phyloP scores from a whole-genome alignment of 2,797 vertebrate species.

The Tragopan temminckii region DNA sequence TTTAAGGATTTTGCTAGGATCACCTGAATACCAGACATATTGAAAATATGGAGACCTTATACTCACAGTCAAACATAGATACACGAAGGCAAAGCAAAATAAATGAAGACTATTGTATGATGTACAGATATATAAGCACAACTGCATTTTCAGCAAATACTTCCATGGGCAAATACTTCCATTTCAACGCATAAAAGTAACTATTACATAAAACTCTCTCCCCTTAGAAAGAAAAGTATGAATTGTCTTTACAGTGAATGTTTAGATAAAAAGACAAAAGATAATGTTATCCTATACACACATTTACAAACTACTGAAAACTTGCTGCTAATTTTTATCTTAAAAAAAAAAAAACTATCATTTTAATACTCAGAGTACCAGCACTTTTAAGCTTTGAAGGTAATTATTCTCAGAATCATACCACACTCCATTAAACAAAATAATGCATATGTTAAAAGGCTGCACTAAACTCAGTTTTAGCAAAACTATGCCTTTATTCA shows the following conservation, averaged over 20 bases:
- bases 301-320: neutral
- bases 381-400: constrained; percentile 6
- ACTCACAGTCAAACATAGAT: neutral
- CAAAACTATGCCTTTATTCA: constrained; percentile 61
- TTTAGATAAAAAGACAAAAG: neutral
- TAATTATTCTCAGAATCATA: constrained; percentile 53
- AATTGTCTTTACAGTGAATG: neutral
- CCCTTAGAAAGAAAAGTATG: neutral
- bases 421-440: constrained; percentile 65
- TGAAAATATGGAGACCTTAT: neutral
- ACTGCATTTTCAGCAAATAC: neutral
- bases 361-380: constrained; percentile 36
- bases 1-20: neutral
- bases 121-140: neutral
- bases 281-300: neutral
- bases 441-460: constrained; percentile 50
- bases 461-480: constrained; percentile 42
- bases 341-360: neutral
- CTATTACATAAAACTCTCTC: neutral
- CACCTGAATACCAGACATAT: fast-evolving
- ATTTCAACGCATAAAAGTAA: neutral
- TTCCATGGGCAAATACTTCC: neutral
- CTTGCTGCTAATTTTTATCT: neutral
- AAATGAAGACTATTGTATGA: neutral
- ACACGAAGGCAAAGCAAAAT: neutral